Conservation (phyloP, 2,113 vertebrate species). For the Malurus alboscapulatus region DNA sequence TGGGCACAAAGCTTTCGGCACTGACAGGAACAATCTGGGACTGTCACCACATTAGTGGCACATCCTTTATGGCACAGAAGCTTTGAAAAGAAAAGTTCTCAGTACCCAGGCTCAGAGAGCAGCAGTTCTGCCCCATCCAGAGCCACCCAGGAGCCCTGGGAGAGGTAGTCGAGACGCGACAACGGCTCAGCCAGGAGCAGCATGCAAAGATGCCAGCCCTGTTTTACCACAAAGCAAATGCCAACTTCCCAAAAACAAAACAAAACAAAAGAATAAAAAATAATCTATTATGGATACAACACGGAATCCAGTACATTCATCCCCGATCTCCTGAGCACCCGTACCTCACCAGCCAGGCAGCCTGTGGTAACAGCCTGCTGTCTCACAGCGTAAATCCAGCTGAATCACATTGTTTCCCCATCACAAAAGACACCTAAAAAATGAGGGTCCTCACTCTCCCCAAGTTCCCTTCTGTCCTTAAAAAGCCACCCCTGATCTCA, state of each 20-base stretch:
- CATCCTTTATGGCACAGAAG: background rate
- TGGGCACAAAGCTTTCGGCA: background rate
- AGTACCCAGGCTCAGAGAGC: background rate
- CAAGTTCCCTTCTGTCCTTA: background rate
- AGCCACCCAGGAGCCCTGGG: background rate
- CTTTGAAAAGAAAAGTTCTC: background rate
- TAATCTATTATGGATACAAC: background rate
- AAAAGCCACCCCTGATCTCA: background rate
- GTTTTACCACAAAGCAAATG: background rate
- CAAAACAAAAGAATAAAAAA: background rate
- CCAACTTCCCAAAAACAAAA: background rate
- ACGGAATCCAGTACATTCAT: background rate
- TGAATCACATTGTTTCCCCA: fast-evolving
- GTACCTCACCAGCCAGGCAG: background rate
- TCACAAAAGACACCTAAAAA: background rate
- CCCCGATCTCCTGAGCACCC: background rate
- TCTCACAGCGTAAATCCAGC: background rate
- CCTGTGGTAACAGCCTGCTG: background rate
- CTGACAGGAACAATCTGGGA: background rate
- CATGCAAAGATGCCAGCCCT: fast-evolving
- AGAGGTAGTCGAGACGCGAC: constrained; percentile 59
- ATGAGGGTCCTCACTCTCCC: background rate
- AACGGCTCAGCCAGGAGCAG: background rate
- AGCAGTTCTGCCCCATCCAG: background rate
- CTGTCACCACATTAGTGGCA: background rate